These are phyloP conservation scores for Tachypleus tridentatus DNA, from an alignment of 1,140 invertebrate genomes.

Conservation along the genomic window DNA sequence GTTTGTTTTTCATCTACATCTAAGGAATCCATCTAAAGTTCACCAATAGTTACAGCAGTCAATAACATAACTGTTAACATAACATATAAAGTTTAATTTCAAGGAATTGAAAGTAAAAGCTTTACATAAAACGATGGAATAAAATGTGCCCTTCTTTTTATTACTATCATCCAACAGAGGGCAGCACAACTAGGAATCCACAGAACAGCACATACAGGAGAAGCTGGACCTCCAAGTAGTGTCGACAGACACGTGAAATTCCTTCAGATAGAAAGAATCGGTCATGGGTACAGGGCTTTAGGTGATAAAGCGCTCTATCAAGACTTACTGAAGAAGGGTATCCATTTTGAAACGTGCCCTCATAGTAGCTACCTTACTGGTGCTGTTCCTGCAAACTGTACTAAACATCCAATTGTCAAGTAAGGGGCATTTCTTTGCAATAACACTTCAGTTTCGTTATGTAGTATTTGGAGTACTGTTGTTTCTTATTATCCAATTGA, in stretches of 20 bases:
- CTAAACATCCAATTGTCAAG: conserved; percentile 34
- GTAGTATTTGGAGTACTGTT: too few relatives aligned
- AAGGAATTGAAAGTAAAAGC: too few relatives aligned
- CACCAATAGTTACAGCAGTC: too few relatives aligned
- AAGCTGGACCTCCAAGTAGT: conserved; percentile 37
- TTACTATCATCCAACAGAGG: conserved; percentile 17
- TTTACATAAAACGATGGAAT: too few relatives aligned
- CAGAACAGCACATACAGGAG: conserved; percentile 48
- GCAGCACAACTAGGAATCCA: conserved; percentile 38
- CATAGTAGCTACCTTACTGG: conserved; percentile 45
- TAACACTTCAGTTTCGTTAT: too few relatives aligned
- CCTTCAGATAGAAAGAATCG: conserved; percentile 43
- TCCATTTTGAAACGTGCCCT: conserved; percentile 47
- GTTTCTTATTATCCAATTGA: too few relatives aligned
- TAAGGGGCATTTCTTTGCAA: conserved; percentile 13
- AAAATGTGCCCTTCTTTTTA: too few relatives aligned
- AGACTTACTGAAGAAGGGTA: conserved; percentile 23
- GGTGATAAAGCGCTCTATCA: conserved; percentile 40
- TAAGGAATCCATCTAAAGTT: too few relatives aligned
- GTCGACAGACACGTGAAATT: conserved; percentile 39
- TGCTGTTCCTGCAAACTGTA: conserved; percentile 29
- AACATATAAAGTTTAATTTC: too few relatives aligned
- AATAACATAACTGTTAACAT: too few relatives aligned
- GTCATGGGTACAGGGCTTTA: conserved; percentile 46
- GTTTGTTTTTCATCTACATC: too few relatives aligned